These are phyloP conservation scores for Eristalis intricaria DNA, from an alignment of 2,888 invertebrate genomes.

Conservation along the genomic window DNA sequence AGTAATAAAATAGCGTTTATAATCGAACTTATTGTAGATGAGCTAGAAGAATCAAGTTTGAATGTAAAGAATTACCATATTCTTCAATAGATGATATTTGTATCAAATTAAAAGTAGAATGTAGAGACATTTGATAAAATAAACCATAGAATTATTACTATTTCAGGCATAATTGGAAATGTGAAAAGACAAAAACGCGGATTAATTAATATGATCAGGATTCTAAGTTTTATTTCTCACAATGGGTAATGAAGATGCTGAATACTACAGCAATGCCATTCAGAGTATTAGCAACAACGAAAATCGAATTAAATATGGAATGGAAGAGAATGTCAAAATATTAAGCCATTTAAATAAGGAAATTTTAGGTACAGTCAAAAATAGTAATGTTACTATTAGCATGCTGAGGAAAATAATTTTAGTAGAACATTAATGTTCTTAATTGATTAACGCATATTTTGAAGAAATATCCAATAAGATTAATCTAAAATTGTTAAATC, in stretches of 20 bases:
- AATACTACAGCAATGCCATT: not conserved
- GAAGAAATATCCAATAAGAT: not conserved
- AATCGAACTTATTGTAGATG: not conserved
- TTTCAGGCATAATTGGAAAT: not conserved
- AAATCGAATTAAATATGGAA: not conserved
- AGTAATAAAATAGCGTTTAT: not conserved
- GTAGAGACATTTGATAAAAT: too few species aligned
- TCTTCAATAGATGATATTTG: too few species aligned
- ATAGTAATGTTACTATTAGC: not conserved
- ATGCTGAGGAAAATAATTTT: not conserved
- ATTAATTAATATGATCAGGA: not conserved
- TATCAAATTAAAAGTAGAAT: too few species aligned
- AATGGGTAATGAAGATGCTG: not conserved
- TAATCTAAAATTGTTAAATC: not conserved
- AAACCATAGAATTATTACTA: not conserved
- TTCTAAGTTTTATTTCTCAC: not conserved
- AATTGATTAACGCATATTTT: not conserved
- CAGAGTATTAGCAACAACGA: not conserved
- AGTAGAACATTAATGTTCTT: not conserved
- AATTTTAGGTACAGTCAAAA: too few species aligned
- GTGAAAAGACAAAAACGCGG: not conserved
- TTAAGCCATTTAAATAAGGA: too few species aligned
- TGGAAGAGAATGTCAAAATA: not conserved
- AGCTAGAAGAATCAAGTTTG: too few species aligned
- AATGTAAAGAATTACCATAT: slow-evolving; percentile 12